Base-by-base conservation (phyloP, 2,888 invertebrate genomes). In the Cabera pusaria region DNA sequence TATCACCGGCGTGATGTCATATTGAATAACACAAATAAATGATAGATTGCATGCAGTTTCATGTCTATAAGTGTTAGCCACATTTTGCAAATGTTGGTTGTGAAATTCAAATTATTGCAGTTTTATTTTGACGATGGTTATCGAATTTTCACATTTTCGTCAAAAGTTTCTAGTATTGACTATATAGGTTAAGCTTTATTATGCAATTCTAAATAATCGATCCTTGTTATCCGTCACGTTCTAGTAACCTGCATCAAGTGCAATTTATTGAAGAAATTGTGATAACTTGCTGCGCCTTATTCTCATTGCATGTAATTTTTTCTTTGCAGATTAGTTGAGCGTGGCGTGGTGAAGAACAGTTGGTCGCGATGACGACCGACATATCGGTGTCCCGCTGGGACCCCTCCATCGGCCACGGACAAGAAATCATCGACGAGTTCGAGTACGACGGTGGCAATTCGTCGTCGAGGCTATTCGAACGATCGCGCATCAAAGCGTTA, bases 391-490 rank as follows among this genome's bases (percentile, higher is more conserved):
- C 96, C 90, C 96, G 98, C 80, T 98, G 98, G 98, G 98, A 98
- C 91, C 96, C 97, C 70, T 94, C 95, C 89, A 93, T 94, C 78
- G 92, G 91, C 78, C 92, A 93, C 75, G 96, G 97, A 72, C 96
- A 96, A 89, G 96, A 97, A 90, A 95, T 96, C 83, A 95, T 96
- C 84, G 97, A 97, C 83, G 98, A 98, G 85, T 98, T 98, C 91
- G 98, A 99, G 91, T 98, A 98, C 91, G 99, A 99, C 90, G 98
- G 98, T 75, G 98, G 98, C 72, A 98, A 98, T 87, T 98, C 98
- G 66, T 99, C 99, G 65, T 98, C 99, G 67, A 94, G 99, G 77
- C 94, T 99, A 56, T 99, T 99, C 91, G 99, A 99, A 92, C 93
- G 99, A 87, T 98, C 98, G 72, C 94, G 99, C 77, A 99, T 99